Evolutionary conservation across 2,113 vertebrate species (phyloP), one percentile per base, ranked within the genome.

Genomic region (Semnornis frantzii): DNA sequence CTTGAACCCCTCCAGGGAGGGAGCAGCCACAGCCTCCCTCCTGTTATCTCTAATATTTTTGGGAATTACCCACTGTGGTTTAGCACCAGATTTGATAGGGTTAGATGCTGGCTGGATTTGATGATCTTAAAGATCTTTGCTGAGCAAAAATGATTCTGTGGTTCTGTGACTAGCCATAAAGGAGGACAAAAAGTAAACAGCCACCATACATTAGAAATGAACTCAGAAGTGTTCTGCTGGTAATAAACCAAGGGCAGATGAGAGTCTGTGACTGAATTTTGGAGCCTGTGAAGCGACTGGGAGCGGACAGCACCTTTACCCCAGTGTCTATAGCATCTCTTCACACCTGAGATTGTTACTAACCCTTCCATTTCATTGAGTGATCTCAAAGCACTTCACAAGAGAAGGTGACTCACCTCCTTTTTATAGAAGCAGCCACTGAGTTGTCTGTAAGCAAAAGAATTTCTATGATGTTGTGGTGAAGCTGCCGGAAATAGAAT

Each of bases 321-420:
- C 46, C 15, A 1, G 15, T 2, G 8, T 39, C 4, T 6, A 12
- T 5, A 17, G 27, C 65, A 42, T 34, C 82, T 64, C 23, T 65
- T 74, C 2, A 0, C 20, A 19, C 8, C 55, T 64, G 3, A 27
- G 17, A 11, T 52, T 6, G 30, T 76, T 48, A 69, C 28, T 6
- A 3, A 68, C 1, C 5, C 62, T 46, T 42, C 13, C 8, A 1
- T 7, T 33, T 70, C 39, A 33, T 66, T 68, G 64, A 28, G 5
- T 72, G 71, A 69, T 7, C 28, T 79, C 71, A 28, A 11, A 65
- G 33, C 20, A 23, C 52, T 44, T 78, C 48, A 9, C 27, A n/a
- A 21, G 76, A 27, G 14, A 4, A 9, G 75, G 25, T 94, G 88
- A 93, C 33, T 94, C 92, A 82, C 37, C 68, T 58, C 4, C 71